Evolutionary conservation across 2,113 vertebrate genomes (phyloP).

Genomic region (Trachemys scripta): DNA sequence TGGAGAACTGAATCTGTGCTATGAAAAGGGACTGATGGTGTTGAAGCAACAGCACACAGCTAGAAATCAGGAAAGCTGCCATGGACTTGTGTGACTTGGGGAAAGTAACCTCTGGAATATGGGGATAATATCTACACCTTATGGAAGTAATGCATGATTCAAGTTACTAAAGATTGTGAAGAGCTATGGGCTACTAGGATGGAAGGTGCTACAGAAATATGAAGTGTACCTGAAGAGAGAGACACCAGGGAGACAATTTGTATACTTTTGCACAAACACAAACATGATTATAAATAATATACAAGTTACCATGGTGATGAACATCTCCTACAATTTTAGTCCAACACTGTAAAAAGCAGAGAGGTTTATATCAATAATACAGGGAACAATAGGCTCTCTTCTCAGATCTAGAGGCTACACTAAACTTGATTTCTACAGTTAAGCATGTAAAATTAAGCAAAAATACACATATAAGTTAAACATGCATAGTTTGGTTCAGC

Average conservation of each 20-base stretch:
- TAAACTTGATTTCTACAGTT: not conserved
- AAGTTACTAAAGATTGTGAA: not conserved
- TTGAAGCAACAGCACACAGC: not conserved
- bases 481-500: not conserved
- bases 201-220: not conserved
- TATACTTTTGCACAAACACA: not conserved
- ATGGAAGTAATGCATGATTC: not conserved
- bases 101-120: not conserved
- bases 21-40: not conserved
- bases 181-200: not conserved
- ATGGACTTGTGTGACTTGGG: not conserved
- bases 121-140: not conserved
- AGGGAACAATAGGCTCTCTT: not conserved
- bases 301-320: not conserved
- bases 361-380: not conserved
- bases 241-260: not conserved
- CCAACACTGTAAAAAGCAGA: not conserved
- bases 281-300: not conserved
- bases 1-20: not conserved
- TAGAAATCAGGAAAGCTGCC: conserved; percentile 32
- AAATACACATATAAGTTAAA: not conserved
- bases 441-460: not conserved
- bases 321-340: not conserved
- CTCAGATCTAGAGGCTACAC: not conserved
- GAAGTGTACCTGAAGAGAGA: not conserved